Conservation (phyloP, 2,113 vertebrate species). For the Hydrolagus affinis region DNA sequence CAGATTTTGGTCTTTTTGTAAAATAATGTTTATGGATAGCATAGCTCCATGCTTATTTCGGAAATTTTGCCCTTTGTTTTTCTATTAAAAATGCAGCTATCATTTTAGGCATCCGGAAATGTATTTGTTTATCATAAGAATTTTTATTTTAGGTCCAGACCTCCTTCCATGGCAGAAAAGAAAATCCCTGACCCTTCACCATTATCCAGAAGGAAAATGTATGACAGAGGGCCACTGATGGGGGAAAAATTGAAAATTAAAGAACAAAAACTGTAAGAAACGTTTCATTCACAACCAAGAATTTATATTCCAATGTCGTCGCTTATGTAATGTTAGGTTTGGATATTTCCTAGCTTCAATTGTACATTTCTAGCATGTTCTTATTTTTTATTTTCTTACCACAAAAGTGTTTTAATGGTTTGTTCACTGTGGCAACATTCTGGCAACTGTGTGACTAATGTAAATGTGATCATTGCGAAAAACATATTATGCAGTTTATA, state of each 20-base stretch:
- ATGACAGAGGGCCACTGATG: conserved; percentile 67
- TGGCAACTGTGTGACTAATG: background rate
- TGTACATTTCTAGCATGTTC: background rate
- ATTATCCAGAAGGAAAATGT: conserved; percentile 75
- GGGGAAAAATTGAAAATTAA: conserved; percentile 75
- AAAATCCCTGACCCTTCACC: conserved; percentile 81
- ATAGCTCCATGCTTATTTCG: background rate
- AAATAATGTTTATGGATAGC: background rate
- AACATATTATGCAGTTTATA: background rate
- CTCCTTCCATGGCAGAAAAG: conserved; percentile 63
- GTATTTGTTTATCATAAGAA: background rate
- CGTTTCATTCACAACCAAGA: conserved; percentile 38
- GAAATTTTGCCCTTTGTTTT: background rate
- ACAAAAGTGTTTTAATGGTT: background rate
- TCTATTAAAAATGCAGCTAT: background rate
- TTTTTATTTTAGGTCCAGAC: conserved; percentile 56
- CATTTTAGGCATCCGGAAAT: background rate
- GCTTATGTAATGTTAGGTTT: no score
- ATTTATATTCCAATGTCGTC: background rate
- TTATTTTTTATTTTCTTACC: background rate
- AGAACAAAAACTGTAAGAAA: conserved; percentile 88
- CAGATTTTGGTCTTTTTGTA: no score
- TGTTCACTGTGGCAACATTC: background rate
- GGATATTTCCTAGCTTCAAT: background rate
- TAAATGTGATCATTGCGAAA: background rate